Evolutionary conservation across 2,888 invertebrate genomes (phyloP).

Genomic region (Steinernema carpocapsae): DNA sequence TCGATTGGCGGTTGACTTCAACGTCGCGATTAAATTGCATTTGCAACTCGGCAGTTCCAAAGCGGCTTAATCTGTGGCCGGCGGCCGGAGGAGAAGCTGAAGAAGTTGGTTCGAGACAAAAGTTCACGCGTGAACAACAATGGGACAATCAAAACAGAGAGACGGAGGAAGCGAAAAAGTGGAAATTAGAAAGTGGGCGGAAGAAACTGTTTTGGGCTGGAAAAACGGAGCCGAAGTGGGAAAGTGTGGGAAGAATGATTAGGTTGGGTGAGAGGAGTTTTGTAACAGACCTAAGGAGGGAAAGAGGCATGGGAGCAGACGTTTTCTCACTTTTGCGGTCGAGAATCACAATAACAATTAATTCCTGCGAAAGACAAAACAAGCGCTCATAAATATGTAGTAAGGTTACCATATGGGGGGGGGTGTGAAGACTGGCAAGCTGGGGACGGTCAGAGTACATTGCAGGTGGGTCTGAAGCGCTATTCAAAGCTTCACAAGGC

Average conservation of each 20-base stretch:
- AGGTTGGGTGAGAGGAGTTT: too few relatives aligned
- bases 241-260: not conserved
- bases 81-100: not conserved
- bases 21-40: conserved; percentile 33
- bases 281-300: not conserved
- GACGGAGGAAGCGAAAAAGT: not conserved
- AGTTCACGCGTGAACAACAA: conserved; percentile 28
- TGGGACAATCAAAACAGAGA: conserved; percentile 33
- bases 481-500: too few relatives aligned
- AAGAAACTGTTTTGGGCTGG: not conserved
- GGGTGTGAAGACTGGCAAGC: too few relatives aligned
- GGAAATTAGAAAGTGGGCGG: not conserved
- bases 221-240: not conserved
- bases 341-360: not conserved
- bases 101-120: not conserved
- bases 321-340: too few relatives aligned
- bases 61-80: conserved; percentile 1
- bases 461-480: too few relatives aligned
- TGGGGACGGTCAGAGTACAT: too few relatives aligned
- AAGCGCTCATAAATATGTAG: not conserved
- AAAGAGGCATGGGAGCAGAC: too few relatives aligned
- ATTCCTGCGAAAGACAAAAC: not conserved
- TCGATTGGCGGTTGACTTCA: conserved; percentile 9
- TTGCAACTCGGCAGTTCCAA: conserved; percentile 20
- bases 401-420: too few relatives aligned